phyloP scores from a whole-genome alignment of 2,888 invertebrate genomes.

The Gymnocheta viridis region DNA sequence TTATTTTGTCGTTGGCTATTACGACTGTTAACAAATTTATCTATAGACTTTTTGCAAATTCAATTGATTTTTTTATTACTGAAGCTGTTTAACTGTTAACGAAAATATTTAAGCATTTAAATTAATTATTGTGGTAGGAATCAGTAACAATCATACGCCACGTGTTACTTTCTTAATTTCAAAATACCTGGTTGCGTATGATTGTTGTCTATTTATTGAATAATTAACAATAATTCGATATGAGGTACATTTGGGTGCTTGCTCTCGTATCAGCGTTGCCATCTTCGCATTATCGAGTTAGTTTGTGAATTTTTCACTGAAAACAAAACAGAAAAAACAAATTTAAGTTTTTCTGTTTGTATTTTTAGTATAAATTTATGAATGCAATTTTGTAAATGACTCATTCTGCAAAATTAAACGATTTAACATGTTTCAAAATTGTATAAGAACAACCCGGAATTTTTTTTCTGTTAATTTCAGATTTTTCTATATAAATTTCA shows the following conservation, averaged over 20 bases:
- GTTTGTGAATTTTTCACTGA: too few relatives aligned
- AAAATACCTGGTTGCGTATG: constrained; percentile 25
- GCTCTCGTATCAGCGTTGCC: too few relatives aligned
- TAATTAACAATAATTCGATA: constrained; percentile 14
- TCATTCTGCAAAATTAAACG: too few relatives aligned
- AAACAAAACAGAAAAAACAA: too few relatives aligned
- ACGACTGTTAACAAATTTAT: neutral
- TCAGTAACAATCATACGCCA: constrained; percentile 26
- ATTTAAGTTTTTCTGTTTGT: too few relatives aligned
- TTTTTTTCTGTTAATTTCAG: too few relatives aligned
- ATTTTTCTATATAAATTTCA: too few relatives aligned
- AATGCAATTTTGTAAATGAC: too few relatives aligned
- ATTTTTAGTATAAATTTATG: too few relatives aligned
- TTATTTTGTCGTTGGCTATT: neutral
- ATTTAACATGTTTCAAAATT: too few relatives aligned
- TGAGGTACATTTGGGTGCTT: neutral
- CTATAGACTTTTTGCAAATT: neutral
- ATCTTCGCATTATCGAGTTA: too few relatives aligned
- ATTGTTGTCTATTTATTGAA: neutral
- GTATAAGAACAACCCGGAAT: too few relatives aligned
- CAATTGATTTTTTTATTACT: neutral
- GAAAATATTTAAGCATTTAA: neutral
- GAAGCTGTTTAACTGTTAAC: neutral
- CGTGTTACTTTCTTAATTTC: neutral
- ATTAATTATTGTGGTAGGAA: constrained; percentile 4